A percentile compares a stretch with the other conserved stretches of the same genome.
phyloP scores from a whole-genome alignment of 2,888 invertebrate genomes.

The Pyrgus malvae region DNA sequence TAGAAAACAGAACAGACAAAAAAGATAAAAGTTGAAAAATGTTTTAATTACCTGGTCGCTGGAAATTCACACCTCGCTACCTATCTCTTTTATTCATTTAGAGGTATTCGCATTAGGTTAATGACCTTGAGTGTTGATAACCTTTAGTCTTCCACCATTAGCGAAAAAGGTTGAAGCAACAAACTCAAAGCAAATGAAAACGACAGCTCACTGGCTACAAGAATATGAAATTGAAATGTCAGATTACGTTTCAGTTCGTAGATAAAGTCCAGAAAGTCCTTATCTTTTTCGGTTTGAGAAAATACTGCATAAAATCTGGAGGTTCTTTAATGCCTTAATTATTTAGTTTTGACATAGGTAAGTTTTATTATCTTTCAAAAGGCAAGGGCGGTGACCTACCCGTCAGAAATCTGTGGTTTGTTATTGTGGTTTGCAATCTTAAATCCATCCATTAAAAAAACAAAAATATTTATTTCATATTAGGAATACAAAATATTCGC shows the following conservation, averaged over 20 bases:
- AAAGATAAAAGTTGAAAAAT: no score
- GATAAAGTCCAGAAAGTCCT: not conserved
- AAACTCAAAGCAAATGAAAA: conserved; percentile 7
- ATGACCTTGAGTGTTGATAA: conserved; percentile 11
- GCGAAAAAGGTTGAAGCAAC: conserved; percentile 16
- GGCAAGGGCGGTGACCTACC: no score
- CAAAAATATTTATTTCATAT: no score
- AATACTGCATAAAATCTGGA: not conserved
- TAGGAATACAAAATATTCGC: no score
- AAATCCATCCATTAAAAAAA: no score
- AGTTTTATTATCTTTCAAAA: not conserved
- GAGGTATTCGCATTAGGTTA: conserved; percentile 1
- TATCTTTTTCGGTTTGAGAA: not conserved
- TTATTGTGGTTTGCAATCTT: no score
- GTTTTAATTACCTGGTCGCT: no score
- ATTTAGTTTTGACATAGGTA: not conserved
- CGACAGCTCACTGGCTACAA: conserved; percentile 18
- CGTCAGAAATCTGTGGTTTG: no score
- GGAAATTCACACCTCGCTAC: not conserved
- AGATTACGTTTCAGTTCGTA: conserved; percentile 2
- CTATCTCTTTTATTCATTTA: not conserved
- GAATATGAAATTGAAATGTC: conserved; percentile 22
- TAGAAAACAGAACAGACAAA: no score
- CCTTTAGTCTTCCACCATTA: conserved; percentile 16
- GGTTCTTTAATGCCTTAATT: not conserved